Base-by-base conservation (phyloP, 2,888 invertebrate genomes). In the Orchesellides sinensis region DNA sequence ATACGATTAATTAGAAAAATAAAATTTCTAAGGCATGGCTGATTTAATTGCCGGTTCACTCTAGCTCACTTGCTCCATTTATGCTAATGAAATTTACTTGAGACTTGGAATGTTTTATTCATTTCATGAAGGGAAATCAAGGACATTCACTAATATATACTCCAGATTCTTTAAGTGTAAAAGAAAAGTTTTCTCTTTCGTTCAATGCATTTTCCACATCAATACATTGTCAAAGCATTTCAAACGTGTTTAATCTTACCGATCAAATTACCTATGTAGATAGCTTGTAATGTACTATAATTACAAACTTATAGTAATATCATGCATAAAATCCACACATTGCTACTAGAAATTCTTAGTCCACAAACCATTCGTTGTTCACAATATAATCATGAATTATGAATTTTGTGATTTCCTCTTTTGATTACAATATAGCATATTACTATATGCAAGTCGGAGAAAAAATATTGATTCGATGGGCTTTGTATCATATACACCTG, bases 1-100 rank as follows among this genome's bases (percentile, higher is more conserved):
- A 74, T 81, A 52, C 27, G 56, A 74, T 69, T 81, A 81, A 81
- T 81, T 81, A 81, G 19, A 40, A n/a, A 27, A 61, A 47, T 14
- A n/a, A 47, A 63, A 56, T 54, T 72, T 59, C 69, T 25, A 40
- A 23, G 25, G 54, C 73, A 74, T 74, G 63, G 54, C 21, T 69
- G 56, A 72, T 40, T 32, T 52, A 63, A 65, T 27, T 29, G 40
- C 23, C 19, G 40, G 21, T 21, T 63, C 10, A 45, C 5, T 45
- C 45, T 5, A 40, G 8, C 63, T 63, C 40, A 21, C 12, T 8
- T 5, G 6, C 66, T 14, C 12, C 5, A 8, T 19, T 69, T 52
- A 68, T 61, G 69, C 23, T 70, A 69, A 79, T 70, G 70, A 78
- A 69, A n/a, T n/a, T 79, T 70, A 63, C 40, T 69, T 56, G 47